phyloP scores from a whole-genome alignment of 2,797 vertebrate genomes.

The Gymnothorax javanicus region DNA sequence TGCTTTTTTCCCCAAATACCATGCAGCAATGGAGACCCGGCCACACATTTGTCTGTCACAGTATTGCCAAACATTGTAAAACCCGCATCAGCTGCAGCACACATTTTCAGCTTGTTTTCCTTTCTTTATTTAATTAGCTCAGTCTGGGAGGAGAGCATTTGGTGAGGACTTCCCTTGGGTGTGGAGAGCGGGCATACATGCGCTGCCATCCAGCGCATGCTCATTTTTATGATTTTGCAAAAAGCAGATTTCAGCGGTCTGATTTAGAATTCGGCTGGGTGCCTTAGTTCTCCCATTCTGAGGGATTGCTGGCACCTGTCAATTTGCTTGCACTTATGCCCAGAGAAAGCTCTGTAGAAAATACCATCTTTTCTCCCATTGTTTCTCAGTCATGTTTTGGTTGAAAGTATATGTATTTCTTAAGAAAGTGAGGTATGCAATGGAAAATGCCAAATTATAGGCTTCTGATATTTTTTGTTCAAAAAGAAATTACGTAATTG shows the following conservation, averaged over 20 bases:
- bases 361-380: neutral
- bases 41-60: neutral
- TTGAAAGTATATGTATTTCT: neutral
- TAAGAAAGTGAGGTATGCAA: neutral
- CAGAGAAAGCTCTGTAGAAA: neutral
- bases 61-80: neutral
- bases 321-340: neutral
- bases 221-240: constrained; percentile 17
- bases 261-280: neutral
- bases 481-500: neutral
- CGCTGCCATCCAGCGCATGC: constrained; percentile 20
- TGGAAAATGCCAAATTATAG: neutral
- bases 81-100: neutral
- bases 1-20: neutral
- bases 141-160: constrained; percentile 24
- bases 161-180: constrained; percentile 14
- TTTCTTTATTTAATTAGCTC: constrained; percentile 25
- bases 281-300: constrained; percentile 18
- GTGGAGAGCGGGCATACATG: neutral
- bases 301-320: constrained; percentile 6
- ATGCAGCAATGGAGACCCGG: neutral
- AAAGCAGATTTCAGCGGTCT: neutral
- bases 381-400: neutral
- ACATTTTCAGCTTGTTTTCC: constrained; percentile 22
- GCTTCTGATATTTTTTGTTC: neutral